Percentiles rank a stretch among this genome's conserved stretches.
phyloP scores from a whole-genome alignment of 2,797 vertebrate species.

The Pangasius djambal region DNA sequence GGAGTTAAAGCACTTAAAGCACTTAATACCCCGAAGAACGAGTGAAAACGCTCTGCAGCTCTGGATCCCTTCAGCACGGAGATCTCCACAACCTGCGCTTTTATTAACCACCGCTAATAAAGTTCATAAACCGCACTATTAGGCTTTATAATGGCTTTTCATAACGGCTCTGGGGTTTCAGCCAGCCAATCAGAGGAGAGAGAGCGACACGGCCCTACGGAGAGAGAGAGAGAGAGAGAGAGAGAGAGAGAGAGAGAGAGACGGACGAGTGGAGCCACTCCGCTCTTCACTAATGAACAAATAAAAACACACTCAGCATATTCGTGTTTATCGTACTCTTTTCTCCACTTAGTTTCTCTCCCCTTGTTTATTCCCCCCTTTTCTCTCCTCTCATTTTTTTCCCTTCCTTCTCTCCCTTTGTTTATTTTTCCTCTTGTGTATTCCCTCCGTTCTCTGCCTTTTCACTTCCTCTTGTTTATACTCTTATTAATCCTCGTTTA shows the following conservation, averaged over 20 bases:
- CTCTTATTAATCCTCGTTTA: not conserved
- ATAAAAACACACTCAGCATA: conserved; percentile 65
- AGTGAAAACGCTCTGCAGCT: conserved; percentile 11
- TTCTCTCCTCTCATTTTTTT: not conserved
- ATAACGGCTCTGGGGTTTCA: conserved; percentile 69
- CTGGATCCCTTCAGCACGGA: not conserved
- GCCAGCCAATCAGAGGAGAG: conserved; percentile 75
- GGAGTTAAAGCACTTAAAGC: not conserved
- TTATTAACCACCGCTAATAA: conserved; percentile 79
- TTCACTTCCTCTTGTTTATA: not conserved
- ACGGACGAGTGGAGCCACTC: conserved; percentile 67
- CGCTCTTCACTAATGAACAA: conserved; percentile 74
- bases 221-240: not conserved
- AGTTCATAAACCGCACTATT: conserved; percentile 80
- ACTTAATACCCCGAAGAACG: not conserved
- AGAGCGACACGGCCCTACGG: conserved; percentile 74
- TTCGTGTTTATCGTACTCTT: not conserved
- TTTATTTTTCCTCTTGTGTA: not conserved
- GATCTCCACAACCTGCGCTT: conserved; percentile 52
- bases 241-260: not conserved
- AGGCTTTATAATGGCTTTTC: conserved; percentile 80
- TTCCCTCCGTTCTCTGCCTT: not conserved
- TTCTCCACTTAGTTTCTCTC: not conserved
- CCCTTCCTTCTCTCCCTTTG: no score
- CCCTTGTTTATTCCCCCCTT: not conserved